Conservation (phyloP, 2,888 invertebrate species). For the Microctonus brassicae region DNA sequence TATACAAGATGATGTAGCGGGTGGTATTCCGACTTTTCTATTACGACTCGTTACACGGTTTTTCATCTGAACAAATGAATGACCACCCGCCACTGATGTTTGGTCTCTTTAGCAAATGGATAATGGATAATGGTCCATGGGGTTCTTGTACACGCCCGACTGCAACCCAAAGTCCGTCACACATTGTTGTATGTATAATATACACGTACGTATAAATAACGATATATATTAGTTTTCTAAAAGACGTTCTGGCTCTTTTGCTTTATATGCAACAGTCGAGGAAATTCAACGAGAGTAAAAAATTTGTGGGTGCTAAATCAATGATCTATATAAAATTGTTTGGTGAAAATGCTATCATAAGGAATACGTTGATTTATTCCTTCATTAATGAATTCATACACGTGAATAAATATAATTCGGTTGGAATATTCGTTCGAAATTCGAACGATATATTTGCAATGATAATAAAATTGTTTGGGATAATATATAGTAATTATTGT, state of each 20-base stretch:
- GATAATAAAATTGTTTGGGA: too few relatives aligned
- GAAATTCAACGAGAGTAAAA: too few relatives aligned
- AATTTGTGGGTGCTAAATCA: too few relatives aligned
- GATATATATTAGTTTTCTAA: slow-evolving; percentile 13
- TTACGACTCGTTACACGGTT: slow-evolving; percentile 45
- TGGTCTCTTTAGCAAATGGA: slow-evolving; percentile 43
- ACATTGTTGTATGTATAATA: slow-evolving; percentile 38
- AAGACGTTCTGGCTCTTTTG: slow-evolving; percentile 32
- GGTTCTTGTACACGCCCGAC: slow-evolving; percentile 36
- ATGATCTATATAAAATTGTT: too few relatives aligned
- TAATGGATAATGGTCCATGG: slow-evolving; percentile 31
- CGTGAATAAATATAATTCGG: too few relatives aligned
- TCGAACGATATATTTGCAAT: too few relatives aligned
- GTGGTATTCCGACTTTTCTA: slow-evolving; percentile 9
- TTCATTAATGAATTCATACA: too few relatives aligned
- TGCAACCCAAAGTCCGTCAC: slow-evolving; percentile 33
- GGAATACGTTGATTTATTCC: too few relatives aligned
- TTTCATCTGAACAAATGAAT: slow-evolving; percentile 39
- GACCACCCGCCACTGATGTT: slow-evolving; percentile 50
- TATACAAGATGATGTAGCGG: slow-evolving; percentile 26
- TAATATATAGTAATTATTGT: too few relatives aligned
- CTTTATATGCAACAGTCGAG: background rate
- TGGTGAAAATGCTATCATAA: too few relatives aligned
- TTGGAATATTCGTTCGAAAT: too few relatives aligned
- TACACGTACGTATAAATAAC: background rate